Base-by-base conservation (phyloP, 2,888 invertebrate species). In the Leptopilina syphax region DNA sequence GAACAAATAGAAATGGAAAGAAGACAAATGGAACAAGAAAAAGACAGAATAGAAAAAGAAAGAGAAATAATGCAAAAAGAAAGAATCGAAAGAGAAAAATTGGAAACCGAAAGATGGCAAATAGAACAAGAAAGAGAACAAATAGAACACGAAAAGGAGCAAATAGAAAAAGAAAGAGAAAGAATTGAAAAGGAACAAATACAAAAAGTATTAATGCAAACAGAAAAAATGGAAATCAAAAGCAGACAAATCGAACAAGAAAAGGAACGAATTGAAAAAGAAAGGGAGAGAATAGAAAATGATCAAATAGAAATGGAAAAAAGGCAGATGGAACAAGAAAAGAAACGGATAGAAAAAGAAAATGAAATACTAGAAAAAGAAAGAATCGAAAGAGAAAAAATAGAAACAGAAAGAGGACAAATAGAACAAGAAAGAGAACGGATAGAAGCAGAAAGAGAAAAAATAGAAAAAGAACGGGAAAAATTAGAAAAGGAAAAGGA, bases 261-360 rank as follows among this genome's bases (percentile, higher is more conserved):
- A 47, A 76, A 27, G 10, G 77, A 67, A 24, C n/a, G 63, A 24
- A 63, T 18, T 18, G 63, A 24, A 24, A 63, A 24, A 63, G 63
- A 63, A 63, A 24, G 9, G 10, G 27, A 77, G 13, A 24, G 63
- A 18, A 65, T 57, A 13, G 8, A 70, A 50, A 18, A 41, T 1
- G 67, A 67, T 5, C 13, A 50, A 50, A 50, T 50, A 67, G 67
- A 47, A 67, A 27, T 9, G 18, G 18, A 63, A 24, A 24, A 79
- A 27, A 80, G 54, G 77, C 24, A 47, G 57, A 77, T 77, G 73
- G 68, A 68, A 70, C 41, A 78, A 79, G 77, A 81, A 10, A 44
- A 73, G 73, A 77, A 68, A 10, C 18, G 50, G 10, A 57, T 27
- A 60, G 9, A 47, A 27, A 18, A 34, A 60, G 50, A 41, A 68